These are phyloP conservation scores for Mormyrus proboscirostris DNA, from an alignment of 2,797 vertebrate species.

Conservation along the genomic window DNA sequence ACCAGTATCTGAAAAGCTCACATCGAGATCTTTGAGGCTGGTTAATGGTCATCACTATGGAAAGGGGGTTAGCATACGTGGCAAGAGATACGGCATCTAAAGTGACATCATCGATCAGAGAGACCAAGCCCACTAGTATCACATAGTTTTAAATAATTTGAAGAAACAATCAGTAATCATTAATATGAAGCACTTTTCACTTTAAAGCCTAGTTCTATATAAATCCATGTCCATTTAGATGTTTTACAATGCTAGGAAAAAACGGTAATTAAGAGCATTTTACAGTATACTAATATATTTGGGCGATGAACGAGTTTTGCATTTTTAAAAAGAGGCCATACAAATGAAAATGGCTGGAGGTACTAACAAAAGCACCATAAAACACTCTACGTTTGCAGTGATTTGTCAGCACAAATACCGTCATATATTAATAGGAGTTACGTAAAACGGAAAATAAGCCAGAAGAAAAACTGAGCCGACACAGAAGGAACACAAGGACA, in stretches of 20 bases:
- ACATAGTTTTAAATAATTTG: background rate
- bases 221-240: background rate
- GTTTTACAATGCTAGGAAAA: background rate
- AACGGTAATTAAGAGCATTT: background rate
- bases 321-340: background rate
- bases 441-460: background rate
- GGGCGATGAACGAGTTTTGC: background rate
- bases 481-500: background rate
- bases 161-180: background rate
- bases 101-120: background rate
- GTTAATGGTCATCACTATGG: background rate
- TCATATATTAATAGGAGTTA: background rate
- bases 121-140: background rate
- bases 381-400: background rate
- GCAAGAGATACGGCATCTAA: background rate
- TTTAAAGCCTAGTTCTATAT: background rate
- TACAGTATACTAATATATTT: background rate
- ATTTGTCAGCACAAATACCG: background rate
- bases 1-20: background rate
- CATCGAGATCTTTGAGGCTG: background rate
- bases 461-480: background rate
- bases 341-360: background rate
- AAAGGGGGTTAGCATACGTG: background rate
- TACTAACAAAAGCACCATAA: background rate
- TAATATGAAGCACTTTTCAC: background rate